These are phyloP conservation scores for Thymelicus lineola DNA, from an alignment of 2,888 invertebrate genomes.

Conservation along the genomic window DNA sequence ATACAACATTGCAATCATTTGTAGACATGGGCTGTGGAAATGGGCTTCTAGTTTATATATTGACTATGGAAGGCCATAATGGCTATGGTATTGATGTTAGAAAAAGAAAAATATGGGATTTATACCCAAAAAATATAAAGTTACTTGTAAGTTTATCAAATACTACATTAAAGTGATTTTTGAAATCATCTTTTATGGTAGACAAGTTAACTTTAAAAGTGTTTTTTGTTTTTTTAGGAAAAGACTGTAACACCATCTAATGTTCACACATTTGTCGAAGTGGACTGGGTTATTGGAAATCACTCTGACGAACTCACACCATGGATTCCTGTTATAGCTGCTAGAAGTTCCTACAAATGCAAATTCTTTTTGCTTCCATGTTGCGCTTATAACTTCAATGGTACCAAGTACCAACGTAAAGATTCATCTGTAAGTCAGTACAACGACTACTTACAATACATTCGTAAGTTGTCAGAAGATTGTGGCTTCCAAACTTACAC, in stretches of 20 bases:
- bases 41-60: conserved; percentile 95
- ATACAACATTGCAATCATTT: conserved; percentile 86
- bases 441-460: conserved; percentile 89
- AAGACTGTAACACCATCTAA: conserved; percentile 89
- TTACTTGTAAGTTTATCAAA: conserved; percentile 65
- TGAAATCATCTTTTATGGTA: too few species aligned
- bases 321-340: conserved; percentile 97
- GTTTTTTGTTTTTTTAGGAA: conserved; percentile 76
- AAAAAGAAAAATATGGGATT: conserved; percentile 94
- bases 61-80: conserved; percentile 92
- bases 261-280: conserved; percentile 87
- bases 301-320: conserved; percentile 99
- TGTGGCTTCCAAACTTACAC: conserved; percentile 91
- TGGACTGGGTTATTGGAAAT: conserved; percentile 98
- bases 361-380: conserved; percentile 97
- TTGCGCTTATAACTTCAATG: conserved; percentile 96
- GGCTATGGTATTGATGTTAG: conserved; percentile 95
- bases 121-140: conserved; percentile 87
- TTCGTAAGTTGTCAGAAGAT: conserved; percentile 83
- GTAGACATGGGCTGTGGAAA: conserved; percentile 99
- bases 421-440: conserved; percentile 91
- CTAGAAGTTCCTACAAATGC: conserved; percentile 89
- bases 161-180: too few species aligned
- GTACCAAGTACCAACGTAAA: conserved; percentile 91
- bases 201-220: neutral